A percentile compares a stretch with the other conserved stretches of the same genome.
These are phyloP conservation scores for Panagrolaimus sp. DNA, from an alignment of 1,140 invertebrate species.

Conservation along the genomic window DNA sequence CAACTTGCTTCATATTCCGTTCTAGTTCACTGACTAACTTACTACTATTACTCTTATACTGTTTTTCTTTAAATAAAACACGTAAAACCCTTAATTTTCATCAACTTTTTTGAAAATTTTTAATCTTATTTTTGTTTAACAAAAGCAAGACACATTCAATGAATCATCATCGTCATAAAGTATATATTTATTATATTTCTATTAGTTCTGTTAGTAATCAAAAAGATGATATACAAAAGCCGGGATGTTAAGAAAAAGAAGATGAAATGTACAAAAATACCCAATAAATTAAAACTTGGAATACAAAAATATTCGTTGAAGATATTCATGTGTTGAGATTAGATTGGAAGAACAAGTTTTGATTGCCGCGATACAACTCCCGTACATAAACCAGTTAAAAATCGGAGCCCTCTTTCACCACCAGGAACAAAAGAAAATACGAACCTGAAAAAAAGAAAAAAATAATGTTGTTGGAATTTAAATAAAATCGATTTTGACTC, in stretches of 20 bases:
- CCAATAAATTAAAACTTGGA: no score
- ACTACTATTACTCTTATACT: neutral
- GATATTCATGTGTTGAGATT: neutral
- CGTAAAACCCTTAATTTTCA: constrained; percentile 14
- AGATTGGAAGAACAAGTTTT: constrained; percentile 38
- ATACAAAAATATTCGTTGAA: no score
- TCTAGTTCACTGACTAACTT: constrained; percentile 5
- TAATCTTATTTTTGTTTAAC: constrained; percentile 5
- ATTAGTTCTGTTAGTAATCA: neutral
- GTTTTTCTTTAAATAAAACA: neutral
- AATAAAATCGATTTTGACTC: constrained; percentile 10
- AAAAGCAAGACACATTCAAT: no score
- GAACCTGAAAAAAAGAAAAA: constrained; percentile 62
- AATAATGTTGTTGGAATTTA: no score
- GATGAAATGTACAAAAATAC: no score
- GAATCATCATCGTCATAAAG: constrained; percentile 7
- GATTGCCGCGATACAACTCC: constrained; percentile 60
- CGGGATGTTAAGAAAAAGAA: no score
- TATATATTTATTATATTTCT: neutral
- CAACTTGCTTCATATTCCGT: no score
- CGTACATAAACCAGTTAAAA: constrained; percentile 80
- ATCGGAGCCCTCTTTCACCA: constrained; percentile 78
- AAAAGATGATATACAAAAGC: no score
- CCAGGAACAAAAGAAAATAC: constrained; percentile 83
- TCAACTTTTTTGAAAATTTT: no score